Evolutionary conservation across 2,797 vertebrate genomes (phyloP).

Genomic region (Gallirallus australis): DNA sequence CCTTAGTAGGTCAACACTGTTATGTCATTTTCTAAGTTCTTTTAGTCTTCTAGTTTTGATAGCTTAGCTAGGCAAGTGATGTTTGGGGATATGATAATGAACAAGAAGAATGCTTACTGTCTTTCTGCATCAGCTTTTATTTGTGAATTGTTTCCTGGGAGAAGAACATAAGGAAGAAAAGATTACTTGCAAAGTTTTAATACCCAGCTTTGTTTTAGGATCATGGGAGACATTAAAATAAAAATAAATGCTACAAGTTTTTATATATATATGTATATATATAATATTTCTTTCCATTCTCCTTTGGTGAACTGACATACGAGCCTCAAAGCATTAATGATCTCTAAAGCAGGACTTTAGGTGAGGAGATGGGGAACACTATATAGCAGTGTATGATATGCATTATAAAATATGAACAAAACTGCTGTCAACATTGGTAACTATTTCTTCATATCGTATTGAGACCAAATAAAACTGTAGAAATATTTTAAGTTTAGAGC

Average conservation of each 20-base stretch:
- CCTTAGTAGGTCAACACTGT: neutral
- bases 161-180: neutral
- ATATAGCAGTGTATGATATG: neutral
- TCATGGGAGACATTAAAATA: neutral
- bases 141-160: neutral
- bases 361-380: neutral
- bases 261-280: neutral
- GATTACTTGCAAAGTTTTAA: neutral
- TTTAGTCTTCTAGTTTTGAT: neutral
- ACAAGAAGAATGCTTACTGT: neutral
- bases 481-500: neutral
- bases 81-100: neutral
- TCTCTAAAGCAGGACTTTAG: neutral
- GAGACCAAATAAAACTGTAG: neutral
- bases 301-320: neutral
- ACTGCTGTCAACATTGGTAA: rapidly evolving
- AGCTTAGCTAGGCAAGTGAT: neutral
- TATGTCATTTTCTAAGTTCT: neutral
- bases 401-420: neutral
- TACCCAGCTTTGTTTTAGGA: neutral
- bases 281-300: neutral
- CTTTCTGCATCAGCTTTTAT: neutral
- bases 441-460: neutral
- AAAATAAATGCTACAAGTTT: neutral
- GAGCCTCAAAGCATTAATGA: neutral